Percentiles rank a stretch among this genome's conserved stretches.
phyloP scores from a whole-genome alignment of 2,888 invertebrate species.

The Tipula confusa region DNA sequence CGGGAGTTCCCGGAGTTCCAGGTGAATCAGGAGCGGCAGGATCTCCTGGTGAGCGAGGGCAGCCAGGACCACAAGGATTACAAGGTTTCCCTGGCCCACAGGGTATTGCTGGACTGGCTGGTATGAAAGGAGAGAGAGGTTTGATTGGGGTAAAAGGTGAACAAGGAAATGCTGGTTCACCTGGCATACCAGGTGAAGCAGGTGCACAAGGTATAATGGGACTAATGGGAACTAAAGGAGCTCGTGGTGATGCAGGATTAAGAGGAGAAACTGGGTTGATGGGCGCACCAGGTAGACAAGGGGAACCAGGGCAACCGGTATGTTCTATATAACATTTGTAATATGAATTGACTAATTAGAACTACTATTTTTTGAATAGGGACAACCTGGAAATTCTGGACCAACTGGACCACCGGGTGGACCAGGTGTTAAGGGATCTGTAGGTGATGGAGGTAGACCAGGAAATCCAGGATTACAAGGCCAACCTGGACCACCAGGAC shows the following conservation, averaged over 20 bases:
- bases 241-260: constrained; percentile 69
- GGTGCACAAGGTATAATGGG: constrained; percentile 55
- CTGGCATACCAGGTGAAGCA: constrained; percentile 55
- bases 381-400: constrained; percentile 65
- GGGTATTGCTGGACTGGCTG: constrained; percentile 65
- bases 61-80: constrained; percentile 64
- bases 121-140: constrained; percentile 70
- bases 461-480: constrained; percentile 66
- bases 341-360: too few relatives aligned
- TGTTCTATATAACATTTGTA: constrained; percentile 40
- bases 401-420: constrained; percentile 65
- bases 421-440: constrained; percentile 64
- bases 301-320: constrained; percentile 68
- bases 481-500: constrained; percentile 64
- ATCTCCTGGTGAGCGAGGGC: constrained; percentile 68
- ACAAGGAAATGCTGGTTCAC: constrained; percentile 63
- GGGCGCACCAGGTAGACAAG: constrained; percentile 74
- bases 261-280: constrained; percentile 69
- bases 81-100: constrained; percentile 66
- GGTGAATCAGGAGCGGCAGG: constrained; percentile 72
- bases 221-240: constrained; percentile 66
- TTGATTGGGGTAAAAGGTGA: constrained; percentile 66
- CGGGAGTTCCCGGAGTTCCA: constrained; percentile 65
- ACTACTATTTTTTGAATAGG: too few relatives aligned
- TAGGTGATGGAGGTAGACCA: constrained; percentile 65